Conservation (phyloP, 2,113 vertebrate genomes). For the Erythrolamprus reginae region DNA sequence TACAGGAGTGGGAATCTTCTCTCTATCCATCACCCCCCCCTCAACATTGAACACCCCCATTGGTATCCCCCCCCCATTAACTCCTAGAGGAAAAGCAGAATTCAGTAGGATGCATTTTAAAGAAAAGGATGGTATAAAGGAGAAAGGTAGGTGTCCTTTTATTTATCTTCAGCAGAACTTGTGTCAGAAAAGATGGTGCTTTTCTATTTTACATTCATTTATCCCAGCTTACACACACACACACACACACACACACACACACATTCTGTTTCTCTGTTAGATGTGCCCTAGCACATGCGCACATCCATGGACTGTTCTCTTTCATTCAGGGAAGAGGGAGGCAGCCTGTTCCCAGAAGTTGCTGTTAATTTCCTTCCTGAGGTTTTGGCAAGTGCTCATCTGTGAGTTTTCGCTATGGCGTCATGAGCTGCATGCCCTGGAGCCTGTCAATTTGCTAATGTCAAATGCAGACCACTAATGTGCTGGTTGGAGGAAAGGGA, state of each 20-base stretch:
- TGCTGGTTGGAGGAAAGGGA: slow-evolving; percentile 45
- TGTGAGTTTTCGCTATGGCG: slow-evolving; percentile 10
- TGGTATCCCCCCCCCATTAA: neutral
- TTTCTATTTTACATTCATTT: neutral
- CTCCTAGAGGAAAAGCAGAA: neutral
- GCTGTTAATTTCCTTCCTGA: slow-evolving; percentile 37
- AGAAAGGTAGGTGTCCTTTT: neutral
- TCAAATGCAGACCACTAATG: neutral
- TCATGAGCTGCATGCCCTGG: slow-evolving; percentile 2
- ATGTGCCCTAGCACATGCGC: neutral
- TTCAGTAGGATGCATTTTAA: neutral
- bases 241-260: too few species aligned
- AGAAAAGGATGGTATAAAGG: neutral
- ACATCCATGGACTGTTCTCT: neutral
- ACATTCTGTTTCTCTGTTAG: neutral
- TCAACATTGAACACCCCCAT: neutral
- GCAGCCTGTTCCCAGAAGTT: slow-evolving; percentile 22
- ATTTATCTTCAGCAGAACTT: neutral
- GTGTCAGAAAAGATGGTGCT: neutral
- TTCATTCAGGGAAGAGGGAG: neutral
- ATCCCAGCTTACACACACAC: neutral
- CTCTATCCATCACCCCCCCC: neutral
- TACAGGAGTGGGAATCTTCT: neutral
- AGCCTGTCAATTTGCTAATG: slow-evolving; percentile 28
- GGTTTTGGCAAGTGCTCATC: slow-evolving; percentile 32